phyloP scores from a whole-genome alignment of 2,888 invertebrate species.

The Brenthis daphne region DNA sequence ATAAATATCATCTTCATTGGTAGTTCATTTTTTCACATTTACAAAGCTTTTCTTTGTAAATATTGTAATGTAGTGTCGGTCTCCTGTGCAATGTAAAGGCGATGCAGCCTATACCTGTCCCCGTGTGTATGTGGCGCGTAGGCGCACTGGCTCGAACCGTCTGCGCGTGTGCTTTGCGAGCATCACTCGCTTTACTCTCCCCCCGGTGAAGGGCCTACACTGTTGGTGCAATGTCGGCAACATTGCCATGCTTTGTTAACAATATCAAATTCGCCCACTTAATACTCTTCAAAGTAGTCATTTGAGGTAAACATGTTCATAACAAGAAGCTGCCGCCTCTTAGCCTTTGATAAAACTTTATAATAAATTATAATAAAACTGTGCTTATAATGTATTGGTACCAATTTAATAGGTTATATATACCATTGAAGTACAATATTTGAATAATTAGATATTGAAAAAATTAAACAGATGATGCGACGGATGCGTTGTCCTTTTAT shows the following conservation, averaged over 20 bases:
- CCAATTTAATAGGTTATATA: conserved; percentile 37
- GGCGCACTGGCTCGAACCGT: conserved; percentile 57
- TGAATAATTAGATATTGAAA: conserved; percentile 12
- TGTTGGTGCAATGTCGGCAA: conserved; percentile 57
- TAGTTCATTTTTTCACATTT: conserved; percentile 13
- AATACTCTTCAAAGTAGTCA: conserved; percentile 14
- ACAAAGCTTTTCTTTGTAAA: conserved; percentile 8
- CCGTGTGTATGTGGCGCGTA: conserved; percentile 65
- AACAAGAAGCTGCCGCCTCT: conserved; percentile 38
- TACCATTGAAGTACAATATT: conserved; percentile 9
- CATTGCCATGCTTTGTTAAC: conserved; percentile 29
- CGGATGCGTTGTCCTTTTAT: conserved; percentile 66
- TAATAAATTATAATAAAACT: conserved; percentile 39
- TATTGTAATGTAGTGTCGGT: conserved; percentile 52
- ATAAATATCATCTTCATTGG: background rate
- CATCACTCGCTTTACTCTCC: conserved; percentile 75
- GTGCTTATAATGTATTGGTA: conserved; percentile 64
- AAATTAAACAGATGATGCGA: conserved; percentile 56
- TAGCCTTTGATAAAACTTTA: conserved; percentile 25
- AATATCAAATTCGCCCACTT: conserved; percentile 6
- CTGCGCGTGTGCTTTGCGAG: conserved; percentile 72
- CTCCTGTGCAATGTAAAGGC: conserved; percentile 59
- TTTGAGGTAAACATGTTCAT: conserved; percentile 24
- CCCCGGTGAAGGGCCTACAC: conserved; percentile 64
- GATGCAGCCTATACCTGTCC: conserved; percentile 60